phyloP scores from a whole-genome alignment of 2,113 vertebrate species.

The Corythaeola cristata region DNA sequence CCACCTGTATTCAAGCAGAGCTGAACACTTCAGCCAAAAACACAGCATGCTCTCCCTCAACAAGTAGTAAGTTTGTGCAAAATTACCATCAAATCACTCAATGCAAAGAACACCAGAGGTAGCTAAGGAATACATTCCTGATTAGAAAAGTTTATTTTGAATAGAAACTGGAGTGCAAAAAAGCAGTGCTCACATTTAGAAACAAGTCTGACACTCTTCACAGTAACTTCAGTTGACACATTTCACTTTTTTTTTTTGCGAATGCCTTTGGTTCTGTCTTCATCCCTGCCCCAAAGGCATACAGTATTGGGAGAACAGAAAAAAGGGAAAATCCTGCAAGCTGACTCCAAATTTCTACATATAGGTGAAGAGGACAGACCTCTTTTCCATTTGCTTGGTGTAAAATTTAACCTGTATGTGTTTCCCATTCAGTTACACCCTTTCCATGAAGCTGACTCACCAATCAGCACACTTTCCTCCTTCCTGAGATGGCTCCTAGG shows the following conservation, averaged over 20 bases:
- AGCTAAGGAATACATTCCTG: not conserved
- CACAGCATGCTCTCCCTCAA: not conserved
- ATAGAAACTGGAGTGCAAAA: conserved; percentile 7
- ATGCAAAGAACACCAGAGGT: not conserved
- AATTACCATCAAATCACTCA: not conserved
- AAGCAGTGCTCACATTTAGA: not conserved
- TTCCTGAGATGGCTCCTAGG: not conserved
- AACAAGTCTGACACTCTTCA: not conserved
- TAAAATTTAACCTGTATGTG: not conserved
- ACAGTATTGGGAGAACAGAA: not conserved
- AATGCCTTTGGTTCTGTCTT: not conserved
- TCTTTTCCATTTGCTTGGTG: not conserved
- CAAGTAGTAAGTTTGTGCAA: not conserved
- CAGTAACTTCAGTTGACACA: not conserved
- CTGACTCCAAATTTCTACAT: not conserved
- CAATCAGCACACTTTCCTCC: not conserved
- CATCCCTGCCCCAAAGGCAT: not conserved
- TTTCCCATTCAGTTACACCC: not conserved
- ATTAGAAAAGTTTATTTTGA: conserved; percentile 50
- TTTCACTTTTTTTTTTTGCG: not conserved
- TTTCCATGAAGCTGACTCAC: not conserved
- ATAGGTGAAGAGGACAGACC: not conserved
- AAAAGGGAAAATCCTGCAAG: not conserved
- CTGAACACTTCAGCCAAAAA: not conserved
- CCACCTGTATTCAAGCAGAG: not conserved